phyloP scores from a whole-genome alignment of 2,888 invertebrate genomes.

The Idaea dimidiata region DNA sequence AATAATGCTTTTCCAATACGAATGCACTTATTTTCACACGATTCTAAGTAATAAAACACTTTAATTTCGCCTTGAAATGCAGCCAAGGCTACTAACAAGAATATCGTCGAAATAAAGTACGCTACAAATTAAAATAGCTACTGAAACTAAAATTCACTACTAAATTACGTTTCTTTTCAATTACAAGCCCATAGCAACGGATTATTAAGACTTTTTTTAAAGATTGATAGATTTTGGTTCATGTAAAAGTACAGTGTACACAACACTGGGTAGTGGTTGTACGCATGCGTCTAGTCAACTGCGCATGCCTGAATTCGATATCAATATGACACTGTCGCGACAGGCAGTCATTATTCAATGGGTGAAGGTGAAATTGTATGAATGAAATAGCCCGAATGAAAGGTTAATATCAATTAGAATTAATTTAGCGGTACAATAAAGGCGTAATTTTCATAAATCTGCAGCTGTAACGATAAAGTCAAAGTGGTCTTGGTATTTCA shows the following conservation, averaged over 20 bases:
- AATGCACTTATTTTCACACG: conserved; percentile 17
- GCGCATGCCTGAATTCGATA: conserved; percentile 61
- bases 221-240: conserved; percentile 59
- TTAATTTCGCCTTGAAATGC: conserved; percentile 7
- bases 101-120: conserved; percentile 16
- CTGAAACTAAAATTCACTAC: conserved; percentile 39
- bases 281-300: conserved; percentile 45
- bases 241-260: conserved; percentile 58
- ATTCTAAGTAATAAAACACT: conserved; percentile 1
- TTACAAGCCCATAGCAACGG: conserved; percentile 43
- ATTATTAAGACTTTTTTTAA: conserved; percentile 52
- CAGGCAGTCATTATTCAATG: conserved; percentile 65
- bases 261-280: conserved; percentile 37
- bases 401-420: conserved; percentile 23
- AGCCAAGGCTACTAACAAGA: conserved; percentile 15
- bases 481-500: not conserved
- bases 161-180: conserved; percentile 23
- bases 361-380: conserved; percentile 59
- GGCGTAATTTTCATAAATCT: not conserved
- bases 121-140: conserved; percentile 31
- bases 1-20: conserved; percentile 24
- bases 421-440: conserved; percentile 11
- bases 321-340: conserved; percentile 65
- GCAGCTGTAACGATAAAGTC: not conserved
- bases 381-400: conserved; percentile 48